These are phyloP conservation scores for Pantala flavescens DNA, from an alignment of 1,140 invertebrate species.

Conservation along the genomic window DNA sequence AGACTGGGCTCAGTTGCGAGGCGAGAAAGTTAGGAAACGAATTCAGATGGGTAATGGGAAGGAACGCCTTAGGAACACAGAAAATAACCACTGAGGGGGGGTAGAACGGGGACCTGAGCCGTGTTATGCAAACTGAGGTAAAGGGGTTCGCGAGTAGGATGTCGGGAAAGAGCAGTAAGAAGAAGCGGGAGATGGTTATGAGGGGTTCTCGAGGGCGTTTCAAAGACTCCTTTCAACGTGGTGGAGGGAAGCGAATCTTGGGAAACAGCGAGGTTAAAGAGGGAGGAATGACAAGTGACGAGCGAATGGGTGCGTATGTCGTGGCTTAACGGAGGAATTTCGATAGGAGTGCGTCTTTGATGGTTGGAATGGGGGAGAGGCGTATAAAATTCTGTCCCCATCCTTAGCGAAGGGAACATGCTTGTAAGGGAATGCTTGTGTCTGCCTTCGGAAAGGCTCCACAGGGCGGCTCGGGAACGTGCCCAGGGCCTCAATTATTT, in stretches of 20 bases:
- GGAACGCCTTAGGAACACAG: not conserved
- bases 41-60: not conserved
- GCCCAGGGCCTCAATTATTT: too few species aligned
- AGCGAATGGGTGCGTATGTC: not conserved
- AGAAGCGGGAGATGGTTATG: not conserved
- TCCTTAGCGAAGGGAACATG: too few species aligned
- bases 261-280: not conserved
- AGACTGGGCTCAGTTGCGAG: not conserved
- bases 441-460: too few species aligned
- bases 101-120: not conserved
- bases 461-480: too few species aligned
- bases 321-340: not conserved
- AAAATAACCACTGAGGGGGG: not conserved
- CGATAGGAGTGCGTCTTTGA: not conserved
- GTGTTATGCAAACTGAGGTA: constrained; percentile 9
- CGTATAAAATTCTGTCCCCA: too few species aligned
- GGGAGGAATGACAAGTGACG: not conserved
- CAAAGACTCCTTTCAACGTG: not conserved
- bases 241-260: not conserved
- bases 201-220: not conserved
- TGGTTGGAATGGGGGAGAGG: too few species aligned
- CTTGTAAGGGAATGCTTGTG: too few species aligned
- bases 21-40: not conserved
- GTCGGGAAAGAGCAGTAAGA: not conserved
- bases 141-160: not conserved